A percentile compares a stretch with the other conserved stretches of the same genome.
These are phyloP conservation scores for Acanthopleura granulata DNA, from an alignment of 2,888 invertebrate species.

Conservation along the genomic window DNA sequence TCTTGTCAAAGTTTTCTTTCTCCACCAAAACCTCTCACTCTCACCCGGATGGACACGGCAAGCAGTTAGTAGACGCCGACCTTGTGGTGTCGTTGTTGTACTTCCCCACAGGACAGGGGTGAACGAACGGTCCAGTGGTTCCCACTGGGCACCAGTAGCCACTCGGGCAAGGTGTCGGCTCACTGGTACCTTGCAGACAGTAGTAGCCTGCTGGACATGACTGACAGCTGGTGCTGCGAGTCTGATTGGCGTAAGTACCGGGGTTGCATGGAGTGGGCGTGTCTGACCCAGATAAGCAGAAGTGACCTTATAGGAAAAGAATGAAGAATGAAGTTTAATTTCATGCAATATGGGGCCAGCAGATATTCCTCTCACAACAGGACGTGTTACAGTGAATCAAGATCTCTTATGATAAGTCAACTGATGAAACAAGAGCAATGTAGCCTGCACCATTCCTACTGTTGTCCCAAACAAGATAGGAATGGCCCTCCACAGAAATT, in stretches of 20 bases:
- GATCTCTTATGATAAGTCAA: too few relatives aligned
- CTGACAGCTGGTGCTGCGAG: conserved; percentile 47
- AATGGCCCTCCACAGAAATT: too few relatives aligned
- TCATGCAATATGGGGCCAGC: too few relatives aligned
- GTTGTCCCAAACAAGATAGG: too few relatives aligned
- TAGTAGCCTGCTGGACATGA: conserved; percentile 60
- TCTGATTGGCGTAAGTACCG: conserved; percentile 51
- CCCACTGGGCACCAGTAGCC: conserved; percentile 57
- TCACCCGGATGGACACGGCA: conserved; percentile 61
- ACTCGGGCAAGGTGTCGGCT: conserved; percentile 56
- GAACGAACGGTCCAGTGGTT: conserved; percentile 32
- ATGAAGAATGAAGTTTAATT: too few relatives aligned
- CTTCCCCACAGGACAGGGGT: conserved; percentile 59
- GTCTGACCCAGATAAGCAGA: conserved; percentile 51
- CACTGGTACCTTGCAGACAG: conserved; percentile 59
- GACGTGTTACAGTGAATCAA: too few relatives aligned
- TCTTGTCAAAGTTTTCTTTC: too few relatives aligned
- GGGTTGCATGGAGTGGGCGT: conserved; percentile 50
- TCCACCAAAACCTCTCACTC: conserved; percentile 22
- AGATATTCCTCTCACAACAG: too few relatives aligned
- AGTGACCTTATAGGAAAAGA: conserved; percentile 47
- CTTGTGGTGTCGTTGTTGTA: conserved; percentile 62
- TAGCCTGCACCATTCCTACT: too few relatives aligned
- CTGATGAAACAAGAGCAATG: too few relatives aligned
- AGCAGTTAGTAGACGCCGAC: conserved; percentile 43